These are phyloP conservation scores for Paelopatides confundens DNA, from an alignment of 53 echinoderm and acorn worm genomes.

Conservation along the genomic window DNA sequence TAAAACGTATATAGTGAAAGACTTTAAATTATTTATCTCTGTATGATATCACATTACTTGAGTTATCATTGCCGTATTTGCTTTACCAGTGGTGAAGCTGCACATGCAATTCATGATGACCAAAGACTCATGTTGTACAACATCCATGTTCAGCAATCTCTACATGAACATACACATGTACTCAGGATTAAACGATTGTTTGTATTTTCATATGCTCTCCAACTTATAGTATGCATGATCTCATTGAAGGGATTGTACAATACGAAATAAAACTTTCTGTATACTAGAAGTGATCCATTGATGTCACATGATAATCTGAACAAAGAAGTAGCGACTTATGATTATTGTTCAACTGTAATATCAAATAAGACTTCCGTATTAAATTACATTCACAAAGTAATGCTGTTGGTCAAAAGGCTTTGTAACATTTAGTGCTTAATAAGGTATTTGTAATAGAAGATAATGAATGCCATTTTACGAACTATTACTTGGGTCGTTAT, in stretches of 20 bases:
- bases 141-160: neutral
- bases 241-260: constrained; percentile 73
- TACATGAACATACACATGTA: neutral
- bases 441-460: no score
- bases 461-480: no score
- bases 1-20: no score
- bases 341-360: constrained; percentile 46
- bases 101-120: constrained; percentile 28
- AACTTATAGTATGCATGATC: constrained; percentile 77
- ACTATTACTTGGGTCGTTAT: no score
- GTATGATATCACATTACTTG: no score
- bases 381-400: constrained; percentile 47
- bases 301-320: constrained; percentile 42
- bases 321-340: constrained; percentile 38
- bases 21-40: no score
- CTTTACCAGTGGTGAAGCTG: neutral
- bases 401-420: no score
- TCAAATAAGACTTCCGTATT: constrained; percentile 51
- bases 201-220: constrained; percentile 58
- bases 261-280: constrained; percentile 66
- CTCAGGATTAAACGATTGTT: constrained; percentile 61
- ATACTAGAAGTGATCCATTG: constrained; percentile 41
- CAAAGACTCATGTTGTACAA: constrained; percentile 30
- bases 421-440: no score
- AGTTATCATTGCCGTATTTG: no score